Evolutionary conservation across 2,113 vertebrate genomes (phyloP).

Genomic region (Alethe diademata): DNA sequence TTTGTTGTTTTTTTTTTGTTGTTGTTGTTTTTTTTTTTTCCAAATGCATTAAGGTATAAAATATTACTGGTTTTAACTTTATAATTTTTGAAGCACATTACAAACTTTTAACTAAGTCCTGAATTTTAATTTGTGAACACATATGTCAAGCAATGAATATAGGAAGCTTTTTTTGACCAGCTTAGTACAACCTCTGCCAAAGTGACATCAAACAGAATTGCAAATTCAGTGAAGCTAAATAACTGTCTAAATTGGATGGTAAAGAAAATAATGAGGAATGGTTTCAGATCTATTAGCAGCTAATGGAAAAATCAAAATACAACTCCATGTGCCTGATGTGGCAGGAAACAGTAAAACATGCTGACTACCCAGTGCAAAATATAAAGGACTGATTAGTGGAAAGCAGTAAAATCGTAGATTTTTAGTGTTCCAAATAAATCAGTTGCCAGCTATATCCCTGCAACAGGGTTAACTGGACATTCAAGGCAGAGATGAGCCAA

Average conservation of each 20-base stretch:
- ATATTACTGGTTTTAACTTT: not conserved
- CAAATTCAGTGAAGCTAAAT: conserved; percentile 21
- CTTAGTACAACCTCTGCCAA: not conserved
- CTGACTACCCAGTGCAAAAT: not conserved
- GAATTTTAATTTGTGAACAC: not conserved
- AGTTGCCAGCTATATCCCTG: not conserved
- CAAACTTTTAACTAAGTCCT: not conserved
- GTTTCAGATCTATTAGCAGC: conserved; percentile 37
- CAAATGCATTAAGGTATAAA: not conserved
- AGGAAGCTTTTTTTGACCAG: not conserved
- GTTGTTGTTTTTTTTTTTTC: no score
- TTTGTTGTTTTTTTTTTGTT: not conserved
- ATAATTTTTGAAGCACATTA: not conserved
- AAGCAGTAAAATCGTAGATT: not conserved
- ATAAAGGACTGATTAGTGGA: not conserved
- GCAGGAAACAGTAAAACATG: not conserved
- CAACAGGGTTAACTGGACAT: not conserved
- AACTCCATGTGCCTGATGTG: not conserved
- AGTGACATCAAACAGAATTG: not conserved
- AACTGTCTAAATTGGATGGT: not conserved
- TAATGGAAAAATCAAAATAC: conserved; percentile 50
- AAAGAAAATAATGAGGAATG: conserved; percentile 55
- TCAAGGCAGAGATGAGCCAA: not conserved
- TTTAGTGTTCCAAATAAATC: not conserved
- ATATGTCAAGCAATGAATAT: not conserved